Conservation (phyloP, 2,797 vertebrate genomes). For the Ataeniobius toweri region DNA sequence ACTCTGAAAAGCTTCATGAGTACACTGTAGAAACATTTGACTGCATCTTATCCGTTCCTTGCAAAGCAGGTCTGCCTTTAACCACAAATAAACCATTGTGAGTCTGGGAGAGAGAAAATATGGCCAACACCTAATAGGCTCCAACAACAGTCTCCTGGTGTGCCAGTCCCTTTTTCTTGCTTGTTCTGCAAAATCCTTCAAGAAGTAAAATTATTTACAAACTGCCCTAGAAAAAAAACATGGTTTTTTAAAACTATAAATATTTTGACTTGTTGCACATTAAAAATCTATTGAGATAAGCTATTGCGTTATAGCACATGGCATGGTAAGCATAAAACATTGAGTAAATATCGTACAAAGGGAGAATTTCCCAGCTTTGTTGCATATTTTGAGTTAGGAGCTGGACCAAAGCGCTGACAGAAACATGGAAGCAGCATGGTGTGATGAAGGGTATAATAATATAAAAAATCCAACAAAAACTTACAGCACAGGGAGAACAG, state of each 20-base stretch:
- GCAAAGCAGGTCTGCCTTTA: conserved; percentile 47
- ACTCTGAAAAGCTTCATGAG: conserved; percentile 63
- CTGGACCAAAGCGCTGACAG: no score
- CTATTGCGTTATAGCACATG: not conserved
- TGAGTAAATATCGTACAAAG: no score
- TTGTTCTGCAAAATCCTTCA: conserved; percentile 29
- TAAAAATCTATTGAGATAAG: not conserved
- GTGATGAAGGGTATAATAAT: no score
- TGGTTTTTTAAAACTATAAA: not conserved
- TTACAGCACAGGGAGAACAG: no score
- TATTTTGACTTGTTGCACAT: not conserved
- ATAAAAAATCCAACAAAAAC: no score
- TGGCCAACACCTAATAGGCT: conserved; percentile 70
- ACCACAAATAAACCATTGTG: conserved; percentile 68
- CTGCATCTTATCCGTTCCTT: conserved; percentile 65
- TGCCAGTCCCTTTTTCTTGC: conserved; percentile 17
- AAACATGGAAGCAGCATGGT: no score
- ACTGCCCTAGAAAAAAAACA: not conserved
- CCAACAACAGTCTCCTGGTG: conserved; percentile 35
- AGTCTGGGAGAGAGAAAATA: conserved; percentile 62
- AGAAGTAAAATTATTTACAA: conserved; percentile 20
- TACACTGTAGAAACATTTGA: conserved; percentile 52
- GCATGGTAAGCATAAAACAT: no score
- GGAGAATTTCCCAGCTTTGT: no score
- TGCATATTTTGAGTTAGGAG: no score